Evolutionary conservation across 2,113 vertebrate species (phyloP).

Genomic region (Prionailurus viverrinus): DNA sequence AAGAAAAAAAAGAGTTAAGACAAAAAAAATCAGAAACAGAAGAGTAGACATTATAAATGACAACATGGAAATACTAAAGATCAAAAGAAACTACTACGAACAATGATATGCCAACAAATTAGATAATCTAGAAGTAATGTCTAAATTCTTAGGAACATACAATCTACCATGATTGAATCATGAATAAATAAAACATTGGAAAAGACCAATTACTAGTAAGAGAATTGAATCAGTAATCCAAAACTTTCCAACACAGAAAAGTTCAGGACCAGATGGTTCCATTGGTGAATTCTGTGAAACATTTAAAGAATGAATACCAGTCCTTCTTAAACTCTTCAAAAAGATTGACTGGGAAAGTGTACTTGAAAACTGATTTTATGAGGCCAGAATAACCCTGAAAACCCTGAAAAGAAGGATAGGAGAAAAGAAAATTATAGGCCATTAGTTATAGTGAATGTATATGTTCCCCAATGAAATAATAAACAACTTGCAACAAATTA

Average conservation of each 20-base stretch:
- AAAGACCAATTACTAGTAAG: neutral
- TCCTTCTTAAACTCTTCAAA: no score
- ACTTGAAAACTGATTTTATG: neutral
- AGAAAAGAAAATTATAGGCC: neutral
- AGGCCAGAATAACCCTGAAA: neutral
- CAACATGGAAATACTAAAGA: neutral
- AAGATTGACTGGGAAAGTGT: neutral
- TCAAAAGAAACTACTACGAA: neutral
- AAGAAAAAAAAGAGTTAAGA: neutral
- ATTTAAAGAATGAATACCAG: neutral
- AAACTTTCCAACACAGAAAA: neutral
- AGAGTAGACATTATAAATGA: neutral
- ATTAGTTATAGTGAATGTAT: neutral
- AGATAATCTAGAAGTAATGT: neutral
- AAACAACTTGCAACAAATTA: neutral
- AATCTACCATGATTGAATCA: neutral
- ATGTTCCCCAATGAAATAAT: neutral
- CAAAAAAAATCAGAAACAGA: neutral
- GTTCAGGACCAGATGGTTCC: neutral
- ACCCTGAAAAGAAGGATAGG: neutral
- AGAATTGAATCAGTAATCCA: neutral
- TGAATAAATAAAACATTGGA: neutral
- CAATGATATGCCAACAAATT: neutral
- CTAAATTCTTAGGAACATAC: neutral
- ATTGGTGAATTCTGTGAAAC: neutral